A percentile compares a stretch with the other conserved stretches of the same genome.
Conservation (phyloP, 2,888 invertebrate species). For the Tenthredo notha region DNA sequence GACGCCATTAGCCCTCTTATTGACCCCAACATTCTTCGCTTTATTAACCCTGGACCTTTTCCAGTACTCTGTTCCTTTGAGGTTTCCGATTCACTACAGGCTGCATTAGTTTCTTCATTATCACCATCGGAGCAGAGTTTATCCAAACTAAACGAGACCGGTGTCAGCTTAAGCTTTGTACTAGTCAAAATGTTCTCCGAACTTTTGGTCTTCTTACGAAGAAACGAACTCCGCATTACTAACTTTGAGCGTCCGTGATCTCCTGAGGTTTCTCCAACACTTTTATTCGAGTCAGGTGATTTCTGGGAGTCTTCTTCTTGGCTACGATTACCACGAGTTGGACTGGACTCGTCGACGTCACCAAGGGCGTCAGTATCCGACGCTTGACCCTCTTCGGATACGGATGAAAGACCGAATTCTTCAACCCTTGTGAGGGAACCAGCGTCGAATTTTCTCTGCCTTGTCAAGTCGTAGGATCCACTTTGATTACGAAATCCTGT, state of each 20-base stretch:
- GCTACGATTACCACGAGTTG: neutral
- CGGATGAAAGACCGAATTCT: conserved; percentile 69
- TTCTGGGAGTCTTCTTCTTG: neutral
- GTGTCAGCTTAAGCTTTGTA: conserved; percentile 61
- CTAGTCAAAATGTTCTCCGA: conserved; percentile 65
- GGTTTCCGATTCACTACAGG: conserved; percentile 38
- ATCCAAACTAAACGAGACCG: conserved; percentile 71
- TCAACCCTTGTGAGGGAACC: conserved; percentile 69
- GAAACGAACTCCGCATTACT: conserved; percentile 8
- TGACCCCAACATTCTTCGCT: conserved; percentile 75
- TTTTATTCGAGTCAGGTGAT: conserved; percentile 25
- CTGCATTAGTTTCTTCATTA: conserved; percentile 58
- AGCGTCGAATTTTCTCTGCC: conserved; percentile 63
- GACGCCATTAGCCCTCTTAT: conserved; percentile 76
- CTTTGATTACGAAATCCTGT: conserved; percentile 53
- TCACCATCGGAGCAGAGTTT: conserved; percentile 66
- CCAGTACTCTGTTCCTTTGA: conserved; percentile 33
- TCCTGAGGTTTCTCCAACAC: neutral
- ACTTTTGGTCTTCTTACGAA: conserved; percentile 65
- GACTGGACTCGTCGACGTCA: conserved; percentile 24
- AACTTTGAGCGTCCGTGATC: neutral
- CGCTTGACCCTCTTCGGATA: conserved; percentile 63
- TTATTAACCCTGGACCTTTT: conserved; percentile 66
- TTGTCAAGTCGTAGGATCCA: conserved; percentile 73
- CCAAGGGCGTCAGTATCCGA: conserved; percentile 59